Evolutionary conservation across 2,888 invertebrate genomes (phyloP), one percentile per base, ranked within the genome.

Genomic region (Ochropleura leucogaster): DNA sequence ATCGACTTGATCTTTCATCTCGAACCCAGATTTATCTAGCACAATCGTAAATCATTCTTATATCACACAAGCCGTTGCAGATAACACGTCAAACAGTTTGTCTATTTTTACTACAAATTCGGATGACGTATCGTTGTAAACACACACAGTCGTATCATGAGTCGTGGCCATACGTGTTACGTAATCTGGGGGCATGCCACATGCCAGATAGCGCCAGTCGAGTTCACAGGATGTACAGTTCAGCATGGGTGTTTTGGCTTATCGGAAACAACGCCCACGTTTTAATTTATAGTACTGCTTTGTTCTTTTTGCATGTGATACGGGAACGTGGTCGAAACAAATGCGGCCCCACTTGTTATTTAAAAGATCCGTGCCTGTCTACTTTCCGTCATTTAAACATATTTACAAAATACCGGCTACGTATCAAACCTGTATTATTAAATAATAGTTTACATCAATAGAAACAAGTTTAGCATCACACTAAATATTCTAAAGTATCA

Each of bases 181-280:
- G 67, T 64, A 79, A 83, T 3, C 59, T 83, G 84, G 79, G 59
- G 80, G 79, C 64, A 40, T 83, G 80, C 80, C 84, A 80, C 64
- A 40, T 83, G 80, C 80, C 84, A 80, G 63, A 62, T 79, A 83
- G 8, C 49, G 72, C 51, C 46, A 79, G 80, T 71, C 64, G 79
- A 83, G 44, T 78, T 67, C 68, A 55, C 65, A 42, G 53, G 53
- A 67, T 59, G 57, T 30, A 30, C n/a, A 7, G 44, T 7, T 62
- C 44, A 44, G 12, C 42, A 44, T 44, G 44, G 44, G 12, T 62
- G n/a, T 44, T 44, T 62, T 62, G 44, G 14, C n/a, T n/a, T 9
- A 62, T n/a, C n/a, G 12, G 12, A 14, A 62, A 44, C 9, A n/a
- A 44, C 14, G 44, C 62, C 16, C 62, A 62, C 62, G 7, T 62